phyloP scores from a whole-genome alignment of 2,888 invertebrate species.

The Pterobdella sp. region DNA sequence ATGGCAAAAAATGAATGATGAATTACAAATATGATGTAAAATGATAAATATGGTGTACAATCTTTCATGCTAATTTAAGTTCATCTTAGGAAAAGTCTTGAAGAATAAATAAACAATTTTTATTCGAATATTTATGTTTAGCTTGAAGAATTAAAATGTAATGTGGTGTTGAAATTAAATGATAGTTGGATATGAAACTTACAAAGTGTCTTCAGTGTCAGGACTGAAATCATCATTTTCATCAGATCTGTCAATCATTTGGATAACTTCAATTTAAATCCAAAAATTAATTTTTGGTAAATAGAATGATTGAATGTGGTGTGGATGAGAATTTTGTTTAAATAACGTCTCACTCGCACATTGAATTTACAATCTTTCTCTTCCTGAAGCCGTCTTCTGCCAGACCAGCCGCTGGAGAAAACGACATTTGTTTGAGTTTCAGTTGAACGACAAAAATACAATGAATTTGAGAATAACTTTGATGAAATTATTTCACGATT shows the following conservation, averaged over 20 bases:
- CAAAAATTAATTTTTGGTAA: not conserved
- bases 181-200: not conserved
- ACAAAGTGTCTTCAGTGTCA: constrained; percentile 30
- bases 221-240: constrained; percentile 31
- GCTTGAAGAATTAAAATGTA: not conserved
- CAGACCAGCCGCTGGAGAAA: constrained; percentile 19
- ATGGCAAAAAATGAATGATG: not conserved
- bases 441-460: too few species aligned
- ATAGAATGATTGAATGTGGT: not conserved
- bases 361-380: constrained; percentile 32
- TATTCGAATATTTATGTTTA: constrained; percentile 5
- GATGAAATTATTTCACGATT: too few species aligned
- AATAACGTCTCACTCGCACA: constrained; percentile 32
- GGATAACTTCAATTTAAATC: not conserved
- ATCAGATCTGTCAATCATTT: constrained; percentile 20
- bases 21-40: not conserved
- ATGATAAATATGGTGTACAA: not conserved
- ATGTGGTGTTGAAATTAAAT: not conserved
- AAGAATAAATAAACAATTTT: too few species aligned
- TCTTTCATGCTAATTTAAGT: not conserved
- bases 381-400: constrained; percentile 33
- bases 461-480: too few species aligned
- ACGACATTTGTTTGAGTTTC: too few species aligned
- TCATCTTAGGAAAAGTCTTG: too few species aligned
- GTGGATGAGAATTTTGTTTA: not conserved